Conservation (phyloP, 2,113 vertebrate species). For the Boleophthalmus pectinirostris region DNA sequence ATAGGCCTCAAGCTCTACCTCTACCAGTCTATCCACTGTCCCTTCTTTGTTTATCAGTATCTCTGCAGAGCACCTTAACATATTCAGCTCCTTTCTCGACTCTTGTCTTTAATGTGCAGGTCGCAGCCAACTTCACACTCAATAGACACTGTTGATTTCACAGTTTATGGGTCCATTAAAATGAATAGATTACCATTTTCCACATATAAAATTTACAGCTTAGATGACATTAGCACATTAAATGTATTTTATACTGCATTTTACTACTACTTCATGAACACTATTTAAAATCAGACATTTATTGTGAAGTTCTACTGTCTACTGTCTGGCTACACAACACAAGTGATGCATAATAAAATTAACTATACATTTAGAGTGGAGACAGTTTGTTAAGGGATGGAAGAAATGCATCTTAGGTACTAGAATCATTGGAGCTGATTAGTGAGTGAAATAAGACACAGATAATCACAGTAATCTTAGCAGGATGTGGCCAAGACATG, state of each 20-base stretch:
- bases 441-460: constrained; percentile 25
- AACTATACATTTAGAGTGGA: constrained; percentile 6
- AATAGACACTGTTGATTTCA: constrained; percentile 15
- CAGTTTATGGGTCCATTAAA: constrained; percentile 28
- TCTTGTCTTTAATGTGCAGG: neutral
- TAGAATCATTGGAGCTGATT: constrained; percentile 16
- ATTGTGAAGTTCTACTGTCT: neutral
- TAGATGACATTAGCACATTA: constrained; percentile 21
- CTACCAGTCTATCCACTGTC: neutral
- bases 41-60: neutral
- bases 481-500: constrained; percentile 39
- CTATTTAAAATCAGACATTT: neutral
- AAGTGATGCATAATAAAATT: constrained; percentile 5
- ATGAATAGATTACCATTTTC: constrained; percentile 17
- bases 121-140: neutral
- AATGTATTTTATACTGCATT: constrained; percentile 14
- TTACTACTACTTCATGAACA: neutral
- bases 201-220: constrained; percentile 31
- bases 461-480: constrained; percentile 37
- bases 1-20: neutral
- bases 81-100: neutral
- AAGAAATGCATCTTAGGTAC: constrained; percentile 10
- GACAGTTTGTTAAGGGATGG: neutral
- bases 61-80: neutral
- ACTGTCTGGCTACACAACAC: neutral